Base-by-base conservation (phyloP, 2,113 vertebrate species). In the Leiothrix lutea region DNA sequence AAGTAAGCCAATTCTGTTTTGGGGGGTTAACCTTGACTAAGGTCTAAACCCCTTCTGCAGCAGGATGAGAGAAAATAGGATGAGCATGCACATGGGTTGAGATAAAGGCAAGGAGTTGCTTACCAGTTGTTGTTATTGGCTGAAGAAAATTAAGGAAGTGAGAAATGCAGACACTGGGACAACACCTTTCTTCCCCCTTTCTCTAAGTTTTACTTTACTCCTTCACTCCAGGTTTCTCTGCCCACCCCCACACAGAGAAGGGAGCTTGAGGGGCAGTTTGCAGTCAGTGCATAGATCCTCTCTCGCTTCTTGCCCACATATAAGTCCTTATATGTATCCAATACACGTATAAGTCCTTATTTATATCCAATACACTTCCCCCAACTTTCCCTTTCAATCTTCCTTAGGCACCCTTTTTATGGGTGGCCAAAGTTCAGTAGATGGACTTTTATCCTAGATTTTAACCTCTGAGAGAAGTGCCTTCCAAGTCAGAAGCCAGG, bases 221-320 rank as follows among this genome's bases (percentile, higher is more conserved):
- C 31, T 82, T 78, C 13, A 31, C 15, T 65, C 9, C 6, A 8
- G 12, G 28, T 66, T 78, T 15, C n/a, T 82, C 64, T 72, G 12
- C 7, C 31, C 31, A 53, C 2, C 1, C 31, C 11, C 2, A 6
- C 21, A 73, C 4, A 36, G 19, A 29, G 18, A 80, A 77, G 12
- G 18, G 22, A 66, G 29, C 2, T 61, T 25, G 19, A 19, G 35
- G 10, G 3, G 5, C 9, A 45, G 36, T 50, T 38, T 67, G 26
- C 8, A 11, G 12, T 42, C 48, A 36, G 36, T 51, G 51, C 12
- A 8, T 42, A 42, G 26, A 69, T 89, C 62, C 31, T 72, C 5
- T 72, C n/a, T 81, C 0, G 0, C 6, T 51, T 22, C 26, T 78
- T 45, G 24, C 6, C 20, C 64, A 72, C 7, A 7, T 54, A 38